These are phyloP conservation scores for Peribatodes rhomboidaria DNA, from an alignment of 2,888 invertebrate species.

Conservation along the genomic window DNA sequence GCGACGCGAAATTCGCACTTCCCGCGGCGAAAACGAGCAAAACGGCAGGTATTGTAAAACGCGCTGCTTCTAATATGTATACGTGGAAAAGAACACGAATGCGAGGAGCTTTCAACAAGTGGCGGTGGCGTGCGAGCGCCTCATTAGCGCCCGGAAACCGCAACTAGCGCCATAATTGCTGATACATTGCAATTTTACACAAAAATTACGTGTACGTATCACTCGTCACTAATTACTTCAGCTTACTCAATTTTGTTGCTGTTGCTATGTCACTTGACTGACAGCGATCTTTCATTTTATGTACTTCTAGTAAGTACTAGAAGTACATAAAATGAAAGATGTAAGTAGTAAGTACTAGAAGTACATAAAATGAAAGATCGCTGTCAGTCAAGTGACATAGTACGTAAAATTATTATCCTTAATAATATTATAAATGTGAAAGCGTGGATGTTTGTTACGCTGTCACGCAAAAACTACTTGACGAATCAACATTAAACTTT, in stretches of 20 bases:
- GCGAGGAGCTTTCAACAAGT: conserved; percentile 58
- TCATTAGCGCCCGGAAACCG: conserved; percentile 58
- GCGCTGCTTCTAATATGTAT: conserved; percentile 57
- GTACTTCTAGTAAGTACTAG: no score
- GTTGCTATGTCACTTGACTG: conserved; percentile 17
- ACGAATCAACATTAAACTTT: no score
- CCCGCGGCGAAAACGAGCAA: conserved; percentile 61
- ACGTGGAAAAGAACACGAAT: conserved; percentile 55
- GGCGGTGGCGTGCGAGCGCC: conserved; percentile 53
- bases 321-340: background rate
- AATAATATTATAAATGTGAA: background rate
- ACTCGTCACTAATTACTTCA: conserved; percentile 42
- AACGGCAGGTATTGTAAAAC: conserved; percentile 63
- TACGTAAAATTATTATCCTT: background rate
- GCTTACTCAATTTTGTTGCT: conserved; percentile 37
- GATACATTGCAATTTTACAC: conserved; percentile 51
- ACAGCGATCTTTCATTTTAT: background rate
- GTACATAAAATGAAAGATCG: background rate
- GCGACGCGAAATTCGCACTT: conserved; percentile 73
- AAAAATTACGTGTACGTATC: conserved; percentile 43
- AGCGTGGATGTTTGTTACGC: no score
- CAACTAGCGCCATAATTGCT: conserved; percentile 51
- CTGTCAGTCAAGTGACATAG: conserved; percentile 11
- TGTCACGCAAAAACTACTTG: no score
- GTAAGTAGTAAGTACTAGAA: no score